A percentile compares a stretch with the other conserved stretches of the same genome.
phyloP scores from a whole-genome alignment of 2,113 vertebrate species.

The Oceanodroma tethys region DNA sequence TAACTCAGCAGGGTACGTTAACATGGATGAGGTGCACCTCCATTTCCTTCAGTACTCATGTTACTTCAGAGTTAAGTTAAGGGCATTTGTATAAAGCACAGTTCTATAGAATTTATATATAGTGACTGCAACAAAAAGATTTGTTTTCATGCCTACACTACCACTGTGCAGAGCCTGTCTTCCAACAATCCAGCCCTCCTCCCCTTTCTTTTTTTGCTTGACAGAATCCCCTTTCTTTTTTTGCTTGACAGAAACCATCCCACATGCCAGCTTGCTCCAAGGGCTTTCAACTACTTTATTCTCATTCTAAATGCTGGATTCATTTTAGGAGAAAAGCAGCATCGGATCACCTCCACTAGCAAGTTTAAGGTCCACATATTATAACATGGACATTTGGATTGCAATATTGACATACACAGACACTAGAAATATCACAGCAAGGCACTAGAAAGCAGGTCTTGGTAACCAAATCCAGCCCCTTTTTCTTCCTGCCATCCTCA shows the following conservation, averaged over 20 bases:
- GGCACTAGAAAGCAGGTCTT: background rate
- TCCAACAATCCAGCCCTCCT: background rate
- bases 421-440: background rate
- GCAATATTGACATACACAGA: fast-evolving
- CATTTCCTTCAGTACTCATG: background rate
- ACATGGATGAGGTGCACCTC: background rate
- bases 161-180: background rate
- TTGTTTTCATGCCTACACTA: background rate
- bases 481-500: background rate
- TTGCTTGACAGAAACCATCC: background rate
- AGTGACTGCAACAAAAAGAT: background rate
- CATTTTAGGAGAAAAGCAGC: background rate
- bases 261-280: background rate
- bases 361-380: background rate
- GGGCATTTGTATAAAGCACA: background rate
- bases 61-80: background rate
- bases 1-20: background rate
- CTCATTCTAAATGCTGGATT: background rate
- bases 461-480: background rate
- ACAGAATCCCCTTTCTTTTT: background rate
- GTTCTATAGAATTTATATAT: background rate
- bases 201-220: background rate
- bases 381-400: background rate
- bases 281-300: background rate
- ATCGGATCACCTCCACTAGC: background rate